A percentile compares a stretch with the other conserved stretches of the same genome.
phyloP scores from a whole-genome alignment of 2,113 vertebrate genomes.

The Narcine bancroftii region DNA sequence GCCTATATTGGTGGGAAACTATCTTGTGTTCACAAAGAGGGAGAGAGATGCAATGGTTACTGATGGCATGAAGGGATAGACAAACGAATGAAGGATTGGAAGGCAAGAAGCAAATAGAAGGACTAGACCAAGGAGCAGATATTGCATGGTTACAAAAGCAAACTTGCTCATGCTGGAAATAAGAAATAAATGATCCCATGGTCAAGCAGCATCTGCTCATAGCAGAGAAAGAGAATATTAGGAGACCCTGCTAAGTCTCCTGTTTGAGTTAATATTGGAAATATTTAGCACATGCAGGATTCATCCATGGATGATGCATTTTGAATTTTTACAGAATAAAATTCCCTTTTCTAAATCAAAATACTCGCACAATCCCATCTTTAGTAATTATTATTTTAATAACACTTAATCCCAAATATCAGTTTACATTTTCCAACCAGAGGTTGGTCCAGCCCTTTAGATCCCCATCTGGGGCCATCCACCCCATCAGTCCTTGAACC shows the following conservation, averaged over 20 bases:
- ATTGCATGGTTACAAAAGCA: no score
- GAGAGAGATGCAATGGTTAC: not conserved
- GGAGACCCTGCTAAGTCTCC: no score
- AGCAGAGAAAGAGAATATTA: no score
- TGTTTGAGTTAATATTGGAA: not conserved
- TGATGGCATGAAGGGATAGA: not conserved
- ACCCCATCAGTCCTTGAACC: not conserved
- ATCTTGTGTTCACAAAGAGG: not conserved
- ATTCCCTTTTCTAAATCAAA: not conserved
- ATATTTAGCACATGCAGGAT: not conserved
- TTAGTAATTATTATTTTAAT: conserved; percentile 10
- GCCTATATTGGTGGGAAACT: not conserved
- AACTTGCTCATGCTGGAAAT: no score
- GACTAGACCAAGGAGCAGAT: not conserved
- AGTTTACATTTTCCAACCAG: not conserved
- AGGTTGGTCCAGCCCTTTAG: not conserved
- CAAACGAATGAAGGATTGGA: not conserved
- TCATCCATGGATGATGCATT: not conserved
- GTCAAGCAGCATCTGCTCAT: no score
- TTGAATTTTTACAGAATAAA: not conserved
- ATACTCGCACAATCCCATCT: not conserved
- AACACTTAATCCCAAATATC: not conserved
- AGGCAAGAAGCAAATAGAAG: not conserved
- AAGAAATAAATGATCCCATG: no score
- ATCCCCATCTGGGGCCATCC: not conserved